Evolutionary conservation across 1,140 invertebrate species (phyloP), one percentile per base, ranked within the genome.

Genomic region (Cydia splendana): DNA sequence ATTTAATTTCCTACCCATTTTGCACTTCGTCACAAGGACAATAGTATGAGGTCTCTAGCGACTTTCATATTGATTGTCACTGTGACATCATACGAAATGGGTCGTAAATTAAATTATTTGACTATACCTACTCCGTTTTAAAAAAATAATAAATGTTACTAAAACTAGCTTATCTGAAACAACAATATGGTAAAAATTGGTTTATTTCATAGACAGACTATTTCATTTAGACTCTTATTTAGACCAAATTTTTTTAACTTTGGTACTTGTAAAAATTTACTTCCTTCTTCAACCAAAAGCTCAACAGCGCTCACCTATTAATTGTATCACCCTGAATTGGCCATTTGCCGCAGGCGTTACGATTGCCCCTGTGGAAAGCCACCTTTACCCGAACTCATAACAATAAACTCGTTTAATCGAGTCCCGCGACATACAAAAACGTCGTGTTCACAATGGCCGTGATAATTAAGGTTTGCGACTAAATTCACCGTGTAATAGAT

Each of bases 331-430:
- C 57, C 57, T 4, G n/a, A 20, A 20, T 62, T 10, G n/a, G 57
- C 15, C 18, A 18, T 18, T 62, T n/a, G 3, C 57, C 57, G 57
- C 15, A 24, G 18, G 57, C 57, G 5, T 20, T 20, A 62, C 57
- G 57, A 12, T n/a, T 62, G 57, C 57, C 51, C n/a, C 57, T 24
- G 15, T 62, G n/a, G 18, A 62, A 20, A 62, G 57, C 1, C n/a
- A 28, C 28, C 6, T 30, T 34, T 34, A 30, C 65, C 65, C 67
- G 30, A 38, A 34, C 34, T 42, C 67, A 71, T 42, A 71, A 71
- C 67, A 71, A 71, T 71, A 71, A 71, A 34, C 67, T n/a, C 67
- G n/a, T 6, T 62, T 71, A 71, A 71, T 71, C 34, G 67, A 45
- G 13, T 38, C 13, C 28, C 15, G n/a, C 28, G 4, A 28, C 24